A percentile compares a stretch with the other conserved stretches of the same genome.
These are phyloP conservation scores for Deilephila elpenor DNA, from an alignment of 2,888 invertebrate genomes.

Conservation along the genomic window DNA sequence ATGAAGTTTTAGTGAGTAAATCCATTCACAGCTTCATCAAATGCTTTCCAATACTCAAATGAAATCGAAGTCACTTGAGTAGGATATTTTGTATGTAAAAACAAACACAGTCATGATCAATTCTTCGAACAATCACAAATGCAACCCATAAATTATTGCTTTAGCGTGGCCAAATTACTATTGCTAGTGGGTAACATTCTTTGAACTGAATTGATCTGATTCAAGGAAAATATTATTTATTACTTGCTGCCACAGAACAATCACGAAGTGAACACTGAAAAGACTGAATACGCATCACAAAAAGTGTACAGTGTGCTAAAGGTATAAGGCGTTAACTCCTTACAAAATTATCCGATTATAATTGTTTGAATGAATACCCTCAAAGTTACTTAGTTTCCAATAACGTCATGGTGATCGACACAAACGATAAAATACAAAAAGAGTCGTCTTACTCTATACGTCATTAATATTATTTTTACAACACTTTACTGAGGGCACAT, in stretches of 20 bases:
- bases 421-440: neutral
- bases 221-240: neutral
- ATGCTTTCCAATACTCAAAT: neutral
- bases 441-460: neutral
- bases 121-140: neutral
- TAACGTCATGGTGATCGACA: neutral
- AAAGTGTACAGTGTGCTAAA: neutral
- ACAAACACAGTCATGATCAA: neutral
- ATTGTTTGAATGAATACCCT: neutral
- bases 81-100: neutral
- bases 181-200: neutral
- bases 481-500: conserved; percentile 31
- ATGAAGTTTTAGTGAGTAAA: conserved; percentile 14
- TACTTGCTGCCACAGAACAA: neutral
- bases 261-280: neutral
- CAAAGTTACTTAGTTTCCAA: neutral
- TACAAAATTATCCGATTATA: neutral
- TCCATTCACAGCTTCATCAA: neutral
- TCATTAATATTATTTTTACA: conserved; percentile 11
- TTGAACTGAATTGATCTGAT: neutral
- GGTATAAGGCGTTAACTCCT: neutral
- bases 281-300: neutral
- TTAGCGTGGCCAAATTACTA: neutral
- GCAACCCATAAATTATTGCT: neutral
- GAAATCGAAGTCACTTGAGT: neutral